Evolutionary conservation across 30 jellyfish, hydroid and myxozoan genomes (phyloP).

Genomic region (Pseudorhiza aurosa): DNA sequence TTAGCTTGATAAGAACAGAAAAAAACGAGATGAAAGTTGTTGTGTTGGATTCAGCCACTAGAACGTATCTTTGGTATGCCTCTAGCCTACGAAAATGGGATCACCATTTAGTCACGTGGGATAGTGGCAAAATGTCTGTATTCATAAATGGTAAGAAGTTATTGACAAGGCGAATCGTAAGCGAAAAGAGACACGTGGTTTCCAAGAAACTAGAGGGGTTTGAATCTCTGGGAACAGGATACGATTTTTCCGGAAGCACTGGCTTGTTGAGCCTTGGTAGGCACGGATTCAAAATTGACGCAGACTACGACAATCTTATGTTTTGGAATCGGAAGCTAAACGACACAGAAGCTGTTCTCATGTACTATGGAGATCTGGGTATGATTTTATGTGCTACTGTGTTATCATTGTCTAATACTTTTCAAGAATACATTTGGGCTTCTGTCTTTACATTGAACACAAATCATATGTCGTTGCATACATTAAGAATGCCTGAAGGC

Average conservation of each 20-base stretch:
- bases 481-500: too few species aligned
- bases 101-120: conserved; percentile 66
- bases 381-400: conserved; percentile 1
- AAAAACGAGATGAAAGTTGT: conserved; percentile 35
- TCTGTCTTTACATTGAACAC: too few species aligned
- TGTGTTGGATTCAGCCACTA: background rate
- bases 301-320: conserved; percentile 60
- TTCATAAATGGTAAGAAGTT: conserved; percentile 40
- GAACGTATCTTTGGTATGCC: background rate
- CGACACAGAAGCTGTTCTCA: conserved; percentile 48
- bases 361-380: conserved; percentile 50
- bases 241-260: too few species aligned
- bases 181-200: background rate
- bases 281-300: conserved; percentile 52
- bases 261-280: conserved; percentile 58
- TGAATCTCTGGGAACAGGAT: background rate
- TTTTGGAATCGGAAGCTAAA: conserved; percentile 41
- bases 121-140: conserved; percentile 15
- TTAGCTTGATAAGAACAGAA: conserved; percentile 11
- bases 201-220: background rate
- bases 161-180: background rate
- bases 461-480: too few species aligned
- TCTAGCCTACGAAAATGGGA: conserved; percentile 29
- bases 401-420: too few species aligned
- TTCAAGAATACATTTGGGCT: too few species aligned